Evolutionary conservation across 2,113 vertebrate species (phyloP).

Genomic region (Gasterosteus nipponicus): DNA sequence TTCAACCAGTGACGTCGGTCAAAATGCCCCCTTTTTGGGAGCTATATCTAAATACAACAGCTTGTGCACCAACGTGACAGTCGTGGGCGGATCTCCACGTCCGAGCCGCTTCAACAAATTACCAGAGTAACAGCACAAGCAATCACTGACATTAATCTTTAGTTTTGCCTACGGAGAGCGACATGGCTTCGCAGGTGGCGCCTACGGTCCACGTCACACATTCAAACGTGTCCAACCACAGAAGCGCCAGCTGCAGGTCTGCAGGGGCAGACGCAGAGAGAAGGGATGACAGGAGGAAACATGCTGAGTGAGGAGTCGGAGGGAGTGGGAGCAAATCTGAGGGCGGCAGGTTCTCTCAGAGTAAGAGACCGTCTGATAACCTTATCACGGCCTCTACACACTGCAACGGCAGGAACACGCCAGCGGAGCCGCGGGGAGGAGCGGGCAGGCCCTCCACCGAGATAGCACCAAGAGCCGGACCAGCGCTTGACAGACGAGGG

Average conservation of each 20-base stretch:
- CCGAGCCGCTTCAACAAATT: background rate
- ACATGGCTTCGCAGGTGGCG: background rate
- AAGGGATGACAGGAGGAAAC: constrained; percentile 22
- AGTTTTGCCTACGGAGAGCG: constrained; percentile 32
- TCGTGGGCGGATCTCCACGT: background rate
- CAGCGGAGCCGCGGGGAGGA: constrained; percentile 67
- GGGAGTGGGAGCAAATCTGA: constrained; percentile 82
- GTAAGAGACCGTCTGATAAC: constrained; percentile 82
- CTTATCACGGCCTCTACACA: constrained; percentile 86
- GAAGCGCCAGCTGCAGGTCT: constrained; percentile 36
- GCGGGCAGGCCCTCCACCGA: constrained; percentile 41
- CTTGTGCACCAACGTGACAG: background rate
- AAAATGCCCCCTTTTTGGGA: background rate
- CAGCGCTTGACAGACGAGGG: constrained; percentile 26
- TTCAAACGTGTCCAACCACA: constrained; percentile 47
- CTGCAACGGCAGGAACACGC: constrained; percentile 83
- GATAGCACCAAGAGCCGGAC: constrained; percentile 63
- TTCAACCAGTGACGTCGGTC: background rate
- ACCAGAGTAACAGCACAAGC: background rate
- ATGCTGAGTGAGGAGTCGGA: constrained; percentile 21
- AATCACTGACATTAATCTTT: constrained; percentile 14
- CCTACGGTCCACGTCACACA: constrained; percentile 6
- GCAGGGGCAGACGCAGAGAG: background rate
- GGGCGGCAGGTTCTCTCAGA: constrained; percentile 71
- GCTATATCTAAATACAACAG: background rate